Evolutionary conservation across 1,140 invertebrate species (phyloP), one percentile per base, ranked within the genome.

Genomic region (Pomacea maculata): DNA sequence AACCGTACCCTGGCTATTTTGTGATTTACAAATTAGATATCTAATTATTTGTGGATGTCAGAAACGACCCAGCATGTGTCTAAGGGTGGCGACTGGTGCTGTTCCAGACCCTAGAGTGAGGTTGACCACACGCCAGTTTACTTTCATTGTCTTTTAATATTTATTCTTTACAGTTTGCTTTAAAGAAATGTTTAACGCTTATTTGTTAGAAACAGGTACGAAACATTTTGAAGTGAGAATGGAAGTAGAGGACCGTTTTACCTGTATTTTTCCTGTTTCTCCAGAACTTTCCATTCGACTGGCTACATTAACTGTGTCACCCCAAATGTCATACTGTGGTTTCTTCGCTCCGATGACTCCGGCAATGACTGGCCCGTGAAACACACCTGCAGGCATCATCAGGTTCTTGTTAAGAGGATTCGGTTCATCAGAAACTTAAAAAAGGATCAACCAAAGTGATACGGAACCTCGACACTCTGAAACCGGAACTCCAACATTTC

Each of bases 261-360:
- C 96, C 94, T 99, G 97, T 86, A 99, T 97, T 86, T 95, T 96
- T 17, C 96, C 96, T 80, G 96, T 95, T 93, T 97, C 82, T 45
- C 97, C 97, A 3, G 96, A 98, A 88, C 96, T 98, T 89, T 99
- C 97, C 97, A 99, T 97, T 85, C 97, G 93, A 12, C 96, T 97
- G 2, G 97, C 96, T 93, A 98, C 96, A 91, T 98, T 98, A 0
- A 98, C 97, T 1, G 96, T 95, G 91, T 98, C 95, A 0, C 97
- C 97, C 97, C 97, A 98, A 83, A 98, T 97, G 89, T 98, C 96
- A 86, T 93, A 97, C 17, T 97, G 93, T 0, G 97, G 96, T 89
- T 97, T 97, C 67, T 95, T 94, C 3, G 95, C 95, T 1, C 97
- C 97, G 19, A 98, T 95, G 12, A 98, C 96, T 2, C 97, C 97